Base-by-base conservation (phyloP, 2,797 vertebrate species). In the Fundulus diaphanus region DNA sequence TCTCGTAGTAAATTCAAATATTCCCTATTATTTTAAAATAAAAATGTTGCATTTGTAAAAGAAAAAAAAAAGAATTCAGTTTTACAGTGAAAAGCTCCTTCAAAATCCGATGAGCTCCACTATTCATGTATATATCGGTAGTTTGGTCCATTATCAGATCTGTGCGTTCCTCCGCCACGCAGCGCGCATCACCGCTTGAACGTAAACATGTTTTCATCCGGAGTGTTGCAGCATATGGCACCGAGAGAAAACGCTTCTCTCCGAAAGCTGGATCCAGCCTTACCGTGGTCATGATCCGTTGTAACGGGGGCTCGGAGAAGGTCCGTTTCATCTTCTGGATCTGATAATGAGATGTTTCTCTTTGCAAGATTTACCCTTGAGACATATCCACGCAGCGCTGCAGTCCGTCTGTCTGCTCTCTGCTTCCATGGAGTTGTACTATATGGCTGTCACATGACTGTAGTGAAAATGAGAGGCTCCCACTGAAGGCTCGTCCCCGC, bases 401-500 rank as follows among this genome's bases (percentile, higher is more conserved):
- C 76, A 46, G 76, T 48, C 76, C 49, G 69, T 68, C 78, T 73
- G 78, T 83, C 87, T 85, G 90, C 70, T 85, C 90, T 69, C 87
- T 85, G 87, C 76, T 69, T 84, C 83, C 33, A 70, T 79, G 80
- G 88, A 90, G 85, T 95, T 95, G 85, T 95, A 95, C 95, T 95
- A 92, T 95, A 92, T 91, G 89, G 74, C 89, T 79, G 83, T 96
- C 95, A 96, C 95, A 89, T 94, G 95, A 95, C 94, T 82, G 87
- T 90, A 86, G 87, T 86, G 86, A 51, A 80, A 87, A 82, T 88
- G 73, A 87, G 86, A 93, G 93, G 95, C 94, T 95, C 96, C 94
- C 86, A 91, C 88, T 95, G 96, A 96, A 95, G 97, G 97, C 97
- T 98, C 97, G 97, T 94, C 97, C 95, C 83, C 77, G 88, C 87